Conservation (phyloP, 2,888 invertebrate species). For the Netelia melanura region DNA sequence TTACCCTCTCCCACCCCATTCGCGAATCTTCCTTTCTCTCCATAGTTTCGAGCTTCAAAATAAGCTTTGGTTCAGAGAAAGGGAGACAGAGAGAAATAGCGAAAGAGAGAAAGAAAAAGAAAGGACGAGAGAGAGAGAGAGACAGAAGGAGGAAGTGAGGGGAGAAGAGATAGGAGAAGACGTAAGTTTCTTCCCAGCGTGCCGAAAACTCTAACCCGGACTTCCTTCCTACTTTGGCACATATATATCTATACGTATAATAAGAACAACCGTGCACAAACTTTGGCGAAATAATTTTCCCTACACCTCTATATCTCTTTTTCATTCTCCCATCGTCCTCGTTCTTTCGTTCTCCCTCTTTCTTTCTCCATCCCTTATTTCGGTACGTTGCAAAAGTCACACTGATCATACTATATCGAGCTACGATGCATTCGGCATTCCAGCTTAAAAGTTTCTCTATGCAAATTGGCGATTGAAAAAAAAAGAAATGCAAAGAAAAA, state of each 20-base stretch:
- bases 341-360: slow-evolving; percentile 17
- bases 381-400: slow-evolving; percentile 49
- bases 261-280: slow-evolving; percentile 59
- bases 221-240: slow-evolving; percentile 30
- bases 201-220: slow-evolving; percentile 54
- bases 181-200: slow-evolving; percentile 48
- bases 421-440: slow-evolving; percentile 17
- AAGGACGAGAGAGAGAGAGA: slow-evolving; percentile 3
- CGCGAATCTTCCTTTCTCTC: slow-evolving; percentile 25
- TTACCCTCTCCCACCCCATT: neutral
- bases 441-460: slow-evolving; percentile 50
- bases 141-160: slow-evolving; percentile 18
- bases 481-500: slow-evolving; percentile 9
- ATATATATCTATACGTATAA: slow-evolving; percentile 19
- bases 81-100: slow-evolving; percentile 9
- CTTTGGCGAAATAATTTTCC: slow-evolving; percentile 48
- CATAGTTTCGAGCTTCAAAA: slow-evolving; percentile 47
- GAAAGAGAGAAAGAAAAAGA: slow-evolving; percentile 25
- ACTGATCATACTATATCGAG: slow-evolving; percentile 36
- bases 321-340: neutral
- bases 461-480: slow-evolving; percentile 33
- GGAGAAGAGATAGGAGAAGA: slow-evolving; percentile 28
- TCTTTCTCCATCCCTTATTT: slow-evolving; percentile 29
- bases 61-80: slow-evolving; percentile 51
- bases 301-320: slow-evolving; percentile 36